A percentile compares a stretch with the other conserved stretches of the same genome.
These are phyloP conservation scores for Himantopus leucocephalus DNA, from an alignment of 2,113 vertebrate species.

Conservation along the genomic window DNA sequence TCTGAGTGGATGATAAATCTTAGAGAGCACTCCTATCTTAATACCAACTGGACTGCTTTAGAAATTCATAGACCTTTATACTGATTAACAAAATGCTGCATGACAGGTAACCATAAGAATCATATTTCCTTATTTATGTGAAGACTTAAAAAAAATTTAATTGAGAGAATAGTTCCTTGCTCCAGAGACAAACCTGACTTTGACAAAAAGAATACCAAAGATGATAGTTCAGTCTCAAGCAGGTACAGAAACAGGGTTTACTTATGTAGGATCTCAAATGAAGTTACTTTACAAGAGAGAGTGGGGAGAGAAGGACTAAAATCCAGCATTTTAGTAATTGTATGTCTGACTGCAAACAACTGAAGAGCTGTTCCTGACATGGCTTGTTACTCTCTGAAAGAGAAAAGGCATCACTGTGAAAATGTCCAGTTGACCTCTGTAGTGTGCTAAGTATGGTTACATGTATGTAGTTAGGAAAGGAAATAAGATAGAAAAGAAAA, in stretches of 20 bases:
- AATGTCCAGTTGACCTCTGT: background rate
- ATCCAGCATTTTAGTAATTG: background rate
- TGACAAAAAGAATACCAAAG: background rate
- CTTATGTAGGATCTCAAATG: background rate
- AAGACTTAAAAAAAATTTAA: background rate
- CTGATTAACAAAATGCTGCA: background rate
- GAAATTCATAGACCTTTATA: background rate
- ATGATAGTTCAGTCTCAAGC: background rate
- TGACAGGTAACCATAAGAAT: background rate
- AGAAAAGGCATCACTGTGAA: background rate
- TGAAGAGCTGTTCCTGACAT: background rate
- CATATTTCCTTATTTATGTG: background rate
- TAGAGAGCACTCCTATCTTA: background rate
- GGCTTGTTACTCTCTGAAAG: background rate
- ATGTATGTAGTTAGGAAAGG: background rate
- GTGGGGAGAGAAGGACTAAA: background rate
- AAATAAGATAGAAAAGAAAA: background rate
- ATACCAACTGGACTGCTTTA: background rate
- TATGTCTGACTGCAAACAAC: background rate
- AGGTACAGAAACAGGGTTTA: background rate
- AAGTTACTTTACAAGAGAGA: background rate
- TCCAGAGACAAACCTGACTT: background rate
- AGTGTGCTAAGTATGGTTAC: background rate
- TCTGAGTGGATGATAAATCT: background rate
- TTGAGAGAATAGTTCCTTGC: background rate